Evolutionary conservation across 2,888 invertebrate species (phyloP).

Genomic region (Spatulosminthurus flaviceps): DNA sequence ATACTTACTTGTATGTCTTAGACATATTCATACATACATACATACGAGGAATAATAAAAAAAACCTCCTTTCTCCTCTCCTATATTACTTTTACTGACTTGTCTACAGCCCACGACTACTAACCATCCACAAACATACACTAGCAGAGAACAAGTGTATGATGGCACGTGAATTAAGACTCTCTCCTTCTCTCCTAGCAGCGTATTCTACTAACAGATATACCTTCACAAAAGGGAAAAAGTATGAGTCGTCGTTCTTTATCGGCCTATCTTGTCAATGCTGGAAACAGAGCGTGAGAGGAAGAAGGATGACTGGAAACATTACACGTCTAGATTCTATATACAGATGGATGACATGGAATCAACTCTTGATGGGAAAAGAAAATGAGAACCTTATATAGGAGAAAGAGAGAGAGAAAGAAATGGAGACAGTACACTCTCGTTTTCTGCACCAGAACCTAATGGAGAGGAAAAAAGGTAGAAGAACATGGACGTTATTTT

Average conservation of each 20-base stretch:
- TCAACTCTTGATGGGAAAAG: slow-evolving; percentile 44
- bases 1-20: no score
- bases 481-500: not conserved
- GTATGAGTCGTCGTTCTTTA: slow-evolving; percentile 38
- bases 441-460: slow-evolving; percentile 22
- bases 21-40: no score
- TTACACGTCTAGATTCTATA: slow-evolving; percentile 40
- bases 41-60: no score
- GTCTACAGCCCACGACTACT: no score
- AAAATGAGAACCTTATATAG: slow-evolving; percentile 25
- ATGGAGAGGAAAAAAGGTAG: slow-evolving; percentile 41
- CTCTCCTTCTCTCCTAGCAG: no score
- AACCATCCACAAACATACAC: no score
- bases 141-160: no score
- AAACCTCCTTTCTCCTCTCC: no score
- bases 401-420: not conserved
- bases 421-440: not conserved
- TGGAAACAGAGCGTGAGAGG: slow-evolving; percentile 37
- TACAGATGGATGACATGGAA: slow-evolving; percentile 41
- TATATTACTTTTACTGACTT: no score
- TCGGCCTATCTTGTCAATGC: slow-evolving; percentile 44
- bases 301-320: slow-evolving; percentile 43
- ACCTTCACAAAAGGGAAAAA: not conserved
- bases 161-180: no score
- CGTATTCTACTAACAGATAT: no score